Conservation (phyloP, 1,140 invertebrate genomes). For the Cardiocondyla obscurior region DNA sequence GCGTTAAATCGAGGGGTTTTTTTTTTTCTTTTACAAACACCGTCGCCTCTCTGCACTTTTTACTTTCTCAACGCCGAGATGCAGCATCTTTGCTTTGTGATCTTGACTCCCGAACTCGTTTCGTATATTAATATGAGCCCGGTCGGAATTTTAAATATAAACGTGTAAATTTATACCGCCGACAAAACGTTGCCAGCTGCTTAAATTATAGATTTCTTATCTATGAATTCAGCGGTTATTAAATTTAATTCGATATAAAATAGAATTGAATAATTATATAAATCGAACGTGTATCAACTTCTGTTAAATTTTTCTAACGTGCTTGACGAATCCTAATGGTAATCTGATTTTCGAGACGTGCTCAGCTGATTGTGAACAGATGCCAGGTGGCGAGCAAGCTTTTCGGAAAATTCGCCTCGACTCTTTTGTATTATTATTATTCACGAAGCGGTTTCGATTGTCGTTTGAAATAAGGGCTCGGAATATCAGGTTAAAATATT, state of each 20-base stretch:
- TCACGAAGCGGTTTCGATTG: neutral
- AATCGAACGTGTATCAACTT: constrained; percentile 41
- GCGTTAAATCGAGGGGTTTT: no score
- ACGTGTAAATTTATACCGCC: neutral
- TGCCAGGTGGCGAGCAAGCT: neutral
- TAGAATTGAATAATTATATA: constrained; percentile 53
- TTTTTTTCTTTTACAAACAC: no score
- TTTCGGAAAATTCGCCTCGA: constrained; percentile 29
- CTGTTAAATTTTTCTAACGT: constrained; percentile 68
- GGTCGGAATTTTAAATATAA: neutral
- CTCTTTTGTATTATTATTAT: constrained; percentile 16
- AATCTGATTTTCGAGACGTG: constrained; percentile 44
- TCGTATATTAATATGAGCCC: neutral
- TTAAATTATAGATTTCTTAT: neutral
- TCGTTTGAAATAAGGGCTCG: neutral
- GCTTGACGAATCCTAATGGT: constrained; percentile 56
- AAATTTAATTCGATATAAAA: constrained; percentile 55
- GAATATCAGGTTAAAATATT: neutral
- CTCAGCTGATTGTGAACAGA: constrained; percentile 20
- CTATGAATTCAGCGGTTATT: constrained; percentile 50
- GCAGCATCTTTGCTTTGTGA: constrained; percentile 21
- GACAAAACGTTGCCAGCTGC: neutral
- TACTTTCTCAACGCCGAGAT: constrained; percentile 9
- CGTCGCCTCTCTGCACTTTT: constrained; percentile 1
- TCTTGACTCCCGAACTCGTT: constrained; percentile 2